Base-by-base conservation (phyloP, 2,888 invertebrate species). In the Bembecia ichneumoniformis region DNA sequence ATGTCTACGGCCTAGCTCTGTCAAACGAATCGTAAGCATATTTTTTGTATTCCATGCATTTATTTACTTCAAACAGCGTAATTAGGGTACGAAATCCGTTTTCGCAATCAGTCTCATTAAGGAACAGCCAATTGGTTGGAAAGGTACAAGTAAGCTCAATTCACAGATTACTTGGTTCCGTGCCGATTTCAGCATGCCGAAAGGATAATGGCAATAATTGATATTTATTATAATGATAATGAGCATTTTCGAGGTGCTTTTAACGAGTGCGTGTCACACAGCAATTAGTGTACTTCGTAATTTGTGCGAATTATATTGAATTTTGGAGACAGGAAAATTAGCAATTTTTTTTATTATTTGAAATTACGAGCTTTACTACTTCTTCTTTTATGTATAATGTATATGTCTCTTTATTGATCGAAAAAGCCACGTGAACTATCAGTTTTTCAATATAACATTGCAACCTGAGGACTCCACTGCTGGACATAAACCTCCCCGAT, bases 71-170 rank as follows among this genome's bases (percentile, higher is more conserved):
- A 40, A 40, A 4, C 43, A 40, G 13, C 43, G 43, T 40, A 40
- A 40, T 49, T 16, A 35, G 2, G 16, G 10, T 46, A 35, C 47
- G 45, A 71, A 71, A 75, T 74, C 72, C 72, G 62, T 73, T 72
- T 69, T 74, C 69, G 74, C 74, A 74, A 81, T 82, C 78, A 77
- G 72, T 63, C 68, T 74, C 71, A 79, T 78, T 79, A 78, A 60
- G 51, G 64, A 53, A 62, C 65, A 60, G 62, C 71, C 71, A 74
- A 79, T 76, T 78, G 63, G 68, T 70, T 68, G 62, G 68, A 69
- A 71, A 70, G 69, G 68, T 66, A 82, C 81, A 79, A 77, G 78
- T 74, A 82, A 75, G 82, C 80, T 76, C 74, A 73, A 58, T 63
- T 60, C 57, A 61, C 55, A 47, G 54, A 62, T 62, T 59, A 63